These are phyloP conservation scores for Cuniculus paca DNA, from an alignment of 2,797 vertebrate species.

Conservation along the genomic window DNA sequence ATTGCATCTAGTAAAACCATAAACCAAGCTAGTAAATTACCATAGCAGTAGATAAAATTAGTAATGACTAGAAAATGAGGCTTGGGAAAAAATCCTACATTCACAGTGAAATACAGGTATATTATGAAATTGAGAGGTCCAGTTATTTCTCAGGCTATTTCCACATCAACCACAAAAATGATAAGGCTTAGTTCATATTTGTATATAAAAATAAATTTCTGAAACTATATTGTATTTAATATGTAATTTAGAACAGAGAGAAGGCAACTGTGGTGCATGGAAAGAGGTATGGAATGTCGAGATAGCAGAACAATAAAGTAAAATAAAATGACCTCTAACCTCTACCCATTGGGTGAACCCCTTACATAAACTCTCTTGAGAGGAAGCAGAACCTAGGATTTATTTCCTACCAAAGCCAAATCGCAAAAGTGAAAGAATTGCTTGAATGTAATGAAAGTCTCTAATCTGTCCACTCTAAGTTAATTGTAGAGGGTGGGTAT, in stretches of 20 bases:
- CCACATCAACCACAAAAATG: not conserved
- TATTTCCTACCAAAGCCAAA: not conserved
- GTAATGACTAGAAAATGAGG: not conserved
- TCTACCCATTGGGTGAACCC: not conserved
- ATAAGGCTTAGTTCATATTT: not conserved
- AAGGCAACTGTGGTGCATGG: not conserved
- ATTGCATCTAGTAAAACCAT: constrained; percentile 30
- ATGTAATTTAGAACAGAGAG: not conserved
- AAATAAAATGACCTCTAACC: not conserved
- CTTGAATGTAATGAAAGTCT: not conserved
- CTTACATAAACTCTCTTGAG: not conserved
- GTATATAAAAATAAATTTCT: constrained; percentile 13
- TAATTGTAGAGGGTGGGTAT: not conserved
- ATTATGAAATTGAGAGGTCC: not conserved
- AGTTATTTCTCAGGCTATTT: not conserved
- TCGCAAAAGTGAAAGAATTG: not conserved
- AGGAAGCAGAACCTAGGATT: not conserved
- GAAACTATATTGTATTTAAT: not conserved
- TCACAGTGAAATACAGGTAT: not conserved
- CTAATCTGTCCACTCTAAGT: not conserved
- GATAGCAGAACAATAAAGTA: not conserved
- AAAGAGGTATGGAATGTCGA: not conserved
- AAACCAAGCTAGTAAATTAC: not conserved
- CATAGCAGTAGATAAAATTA: not conserved
- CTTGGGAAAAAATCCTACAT: not conserved